Conservation (phyloP, 2,797 vertebrate genomes). For the Knipowitschia caucasica region DNA sequence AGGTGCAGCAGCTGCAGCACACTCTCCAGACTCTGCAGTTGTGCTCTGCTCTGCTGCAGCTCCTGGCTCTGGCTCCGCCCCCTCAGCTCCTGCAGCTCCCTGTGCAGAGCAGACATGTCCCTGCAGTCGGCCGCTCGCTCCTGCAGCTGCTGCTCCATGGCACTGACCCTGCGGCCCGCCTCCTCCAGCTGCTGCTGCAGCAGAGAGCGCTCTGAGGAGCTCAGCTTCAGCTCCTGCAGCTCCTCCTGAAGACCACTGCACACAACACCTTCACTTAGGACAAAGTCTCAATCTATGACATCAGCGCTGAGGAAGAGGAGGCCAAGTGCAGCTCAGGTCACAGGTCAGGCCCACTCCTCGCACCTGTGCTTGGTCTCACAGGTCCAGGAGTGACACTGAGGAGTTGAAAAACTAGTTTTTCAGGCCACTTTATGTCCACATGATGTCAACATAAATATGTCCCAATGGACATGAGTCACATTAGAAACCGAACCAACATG, state of each 20-base stretch:
- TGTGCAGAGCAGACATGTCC: conserved; percentile 67
- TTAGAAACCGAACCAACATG: too few species aligned
- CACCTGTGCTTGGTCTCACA: too few species aligned
- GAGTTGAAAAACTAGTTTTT: too few species aligned
- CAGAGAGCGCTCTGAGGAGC: conserved; percentile 65
- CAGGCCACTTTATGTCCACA: too few species aligned
- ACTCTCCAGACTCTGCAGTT: conserved; percentile 77
- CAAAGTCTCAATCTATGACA: not conserved
- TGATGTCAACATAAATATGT: too few species aligned
- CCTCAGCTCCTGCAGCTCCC: conserved; percentile 78
- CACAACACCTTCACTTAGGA: not conserved
- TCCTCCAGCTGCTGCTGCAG: conserved; percentile 69
- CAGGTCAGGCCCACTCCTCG: too few species aligned
- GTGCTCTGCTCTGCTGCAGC: conserved; percentile 67
- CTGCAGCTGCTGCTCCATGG: conserved; percentile 74
- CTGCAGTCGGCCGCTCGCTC: conserved; percentile 63
- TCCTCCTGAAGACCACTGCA: conserved; percentile 78
- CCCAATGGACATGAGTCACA: too few species aligned
- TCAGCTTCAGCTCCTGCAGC: conserved; percentile 60
- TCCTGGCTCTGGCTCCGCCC: conserved; percentile 64
- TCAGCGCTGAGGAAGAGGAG: too few species aligned
- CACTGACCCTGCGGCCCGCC: conserved; percentile 59
- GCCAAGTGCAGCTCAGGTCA: too few species aligned
- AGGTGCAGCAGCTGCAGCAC: conserved; percentile 60
- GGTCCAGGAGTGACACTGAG: too few species aligned